Evolutionary conservation across 2,113 vertebrate genomes (phyloP).

Genomic region (Tachysurus fulvidraco): DNA sequence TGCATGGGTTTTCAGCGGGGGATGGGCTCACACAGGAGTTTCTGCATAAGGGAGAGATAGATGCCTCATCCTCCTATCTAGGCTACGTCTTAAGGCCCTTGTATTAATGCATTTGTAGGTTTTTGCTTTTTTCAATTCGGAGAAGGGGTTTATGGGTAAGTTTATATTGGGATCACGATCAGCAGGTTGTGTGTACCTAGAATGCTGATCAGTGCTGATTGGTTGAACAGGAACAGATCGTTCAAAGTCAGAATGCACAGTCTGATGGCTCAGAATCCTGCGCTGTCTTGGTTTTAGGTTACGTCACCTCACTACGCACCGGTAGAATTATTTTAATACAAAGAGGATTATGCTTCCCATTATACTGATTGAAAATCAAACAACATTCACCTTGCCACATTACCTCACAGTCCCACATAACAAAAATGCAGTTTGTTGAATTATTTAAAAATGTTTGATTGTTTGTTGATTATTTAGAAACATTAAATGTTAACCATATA

Average conservation of each 20-base stretch:
- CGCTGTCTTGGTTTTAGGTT: neutral
- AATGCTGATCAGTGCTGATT: neutral
- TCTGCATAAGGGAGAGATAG: neutral
- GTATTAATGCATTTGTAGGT: neutral
- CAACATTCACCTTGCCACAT: neutral
- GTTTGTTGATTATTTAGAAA: too few species aligned
- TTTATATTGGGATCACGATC: neutral
- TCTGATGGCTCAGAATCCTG: neutral
- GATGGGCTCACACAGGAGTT: constrained; percentile 9
- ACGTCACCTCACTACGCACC: too few species aligned
- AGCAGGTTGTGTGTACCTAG: neutral
- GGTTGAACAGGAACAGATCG: neutral
- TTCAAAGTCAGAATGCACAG: neutral
- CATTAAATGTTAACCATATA: too few species aligned
- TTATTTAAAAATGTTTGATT: too few species aligned
- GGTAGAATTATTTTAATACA: neutral
- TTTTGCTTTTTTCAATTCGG: neutral
- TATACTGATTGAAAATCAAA: neutral
- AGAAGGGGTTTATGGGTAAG: neutral
- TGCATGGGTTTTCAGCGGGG: constrained; percentile 16
- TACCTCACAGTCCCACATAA: neutral
- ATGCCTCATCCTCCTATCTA: constrained; percentile 1
- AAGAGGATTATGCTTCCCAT: neutral
- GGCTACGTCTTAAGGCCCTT: neutral
- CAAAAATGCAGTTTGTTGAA: neutral